A percentile compares a stretch with the other conserved stretches of the same genome.
phyloP scores from a whole-genome alignment of 2,113 vertebrate species.

The Vombatus ursinus region DNA sequence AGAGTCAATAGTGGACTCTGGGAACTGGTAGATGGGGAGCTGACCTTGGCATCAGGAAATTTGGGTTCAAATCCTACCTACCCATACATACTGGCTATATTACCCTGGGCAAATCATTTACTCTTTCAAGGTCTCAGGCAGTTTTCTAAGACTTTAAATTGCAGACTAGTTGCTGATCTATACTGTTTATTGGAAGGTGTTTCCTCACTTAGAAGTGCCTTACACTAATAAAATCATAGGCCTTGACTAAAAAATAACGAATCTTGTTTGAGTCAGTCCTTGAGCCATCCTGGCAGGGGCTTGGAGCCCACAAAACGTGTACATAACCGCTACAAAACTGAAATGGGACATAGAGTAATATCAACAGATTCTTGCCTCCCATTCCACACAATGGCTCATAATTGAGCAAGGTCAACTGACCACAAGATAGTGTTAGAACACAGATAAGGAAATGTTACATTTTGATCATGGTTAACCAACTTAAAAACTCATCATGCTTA shows the following conservation, averaged over 20 bases:
- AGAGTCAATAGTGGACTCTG: background rate
- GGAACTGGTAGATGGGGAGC: background rate
- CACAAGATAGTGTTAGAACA: background rate
- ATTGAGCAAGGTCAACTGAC: background rate
- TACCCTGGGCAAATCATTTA: background rate
- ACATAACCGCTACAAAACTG: background rate
- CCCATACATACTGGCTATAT: background rate
- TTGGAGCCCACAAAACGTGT: background rate
- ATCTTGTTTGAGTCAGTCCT: background rate
- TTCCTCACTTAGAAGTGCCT: too few species aligned
- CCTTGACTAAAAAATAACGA: background rate
- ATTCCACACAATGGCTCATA: background rate
- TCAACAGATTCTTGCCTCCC: background rate
- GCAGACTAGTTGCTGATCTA: background rate
- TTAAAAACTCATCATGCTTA: background rate
- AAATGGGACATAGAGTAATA: background rate
- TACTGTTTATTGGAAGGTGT: background rate
- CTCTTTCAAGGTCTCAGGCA: background rate
- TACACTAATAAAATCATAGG: too few species aligned
- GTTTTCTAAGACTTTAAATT: background rate
- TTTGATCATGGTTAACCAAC: background rate
- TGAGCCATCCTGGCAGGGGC: background rate
- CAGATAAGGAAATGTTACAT: background rate
- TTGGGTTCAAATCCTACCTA: background rate
- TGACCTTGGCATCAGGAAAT: background rate